Conservation (phyloP, 2,113 vertebrate genomes). For the Pteropus alecto region DNA sequence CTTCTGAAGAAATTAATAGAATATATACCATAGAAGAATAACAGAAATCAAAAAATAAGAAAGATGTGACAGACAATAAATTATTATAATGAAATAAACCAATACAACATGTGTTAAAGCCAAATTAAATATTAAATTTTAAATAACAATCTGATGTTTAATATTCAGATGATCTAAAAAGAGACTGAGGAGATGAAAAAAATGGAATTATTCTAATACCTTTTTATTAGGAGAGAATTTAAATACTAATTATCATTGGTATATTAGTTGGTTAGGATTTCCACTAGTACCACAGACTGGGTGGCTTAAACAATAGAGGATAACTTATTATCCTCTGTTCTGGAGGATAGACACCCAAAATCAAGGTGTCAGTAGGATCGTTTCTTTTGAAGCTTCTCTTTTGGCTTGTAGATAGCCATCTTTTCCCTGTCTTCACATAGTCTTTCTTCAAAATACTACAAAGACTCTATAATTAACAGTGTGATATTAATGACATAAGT, state of each 20-base stretch:
- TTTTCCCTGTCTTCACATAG: neutral
- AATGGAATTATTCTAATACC: neutral
- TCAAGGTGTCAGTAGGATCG: too few relatives aligned
- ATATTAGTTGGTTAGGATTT: neutral
- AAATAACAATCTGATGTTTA: neutral
- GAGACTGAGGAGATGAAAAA: neutral
- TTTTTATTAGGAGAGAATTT: neutral
- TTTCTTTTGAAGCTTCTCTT: neutral
- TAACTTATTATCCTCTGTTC: too few relatives aligned
- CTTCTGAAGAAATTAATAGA: neutral
- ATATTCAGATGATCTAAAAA: neutral
- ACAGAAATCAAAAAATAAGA: neutral
- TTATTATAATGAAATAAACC: neutral
- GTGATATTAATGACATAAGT: neutral
- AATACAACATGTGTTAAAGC: neutral
- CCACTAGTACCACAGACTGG: neutral
- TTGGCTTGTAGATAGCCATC: neutral
- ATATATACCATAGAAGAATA: neutral
- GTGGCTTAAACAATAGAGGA: too few relatives aligned
- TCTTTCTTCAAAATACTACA: neutral
- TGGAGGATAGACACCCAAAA: too few relatives aligned
- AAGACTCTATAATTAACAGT: neutral
- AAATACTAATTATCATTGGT: neutral
- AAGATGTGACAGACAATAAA: neutral
- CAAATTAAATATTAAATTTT: neutral